These are phyloP conservation scores for Tinea semifulvella DNA, from an alignment of 2,888 invertebrate genomes.

Conservation along the genomic window DNA sequence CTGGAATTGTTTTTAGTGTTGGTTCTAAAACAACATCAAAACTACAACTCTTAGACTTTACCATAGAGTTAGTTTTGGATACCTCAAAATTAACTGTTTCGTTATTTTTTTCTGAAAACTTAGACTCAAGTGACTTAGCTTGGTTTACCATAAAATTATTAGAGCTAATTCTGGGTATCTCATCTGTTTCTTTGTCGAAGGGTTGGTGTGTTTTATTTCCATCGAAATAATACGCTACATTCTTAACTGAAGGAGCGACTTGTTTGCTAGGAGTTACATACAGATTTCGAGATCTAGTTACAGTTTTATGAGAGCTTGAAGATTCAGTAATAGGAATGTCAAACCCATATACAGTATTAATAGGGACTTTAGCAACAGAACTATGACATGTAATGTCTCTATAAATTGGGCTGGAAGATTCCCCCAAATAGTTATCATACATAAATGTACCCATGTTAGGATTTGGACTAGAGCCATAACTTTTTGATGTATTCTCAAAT, in stretches of 20 bases:
- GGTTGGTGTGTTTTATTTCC: slow-evolving; percentile 53
- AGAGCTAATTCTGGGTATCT: slow-evolving; percentile 67
- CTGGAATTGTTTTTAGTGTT: slow-evolving; percentile 54
- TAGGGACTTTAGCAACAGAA: slow-evolving; percentile 29
- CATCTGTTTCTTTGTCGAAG: slow-evolving; percentile 55
- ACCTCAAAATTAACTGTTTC: neutral
- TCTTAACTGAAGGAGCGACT: slow-evolving; percentile 44
- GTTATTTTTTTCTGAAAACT: neutral
- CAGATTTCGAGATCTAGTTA: slow-evolving; percentile 54
- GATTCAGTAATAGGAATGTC: slow-evolving; percentile 39
- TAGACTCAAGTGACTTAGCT: slow-evolving; percentile 17
- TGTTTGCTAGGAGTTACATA: slow-evolving; percentile 49
- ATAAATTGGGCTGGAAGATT: slow-evolving; percentile 32
- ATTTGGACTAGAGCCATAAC: slow-evolving; percentile 72
- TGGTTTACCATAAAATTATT: slow-evolving; percentile 60
- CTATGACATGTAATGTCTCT: neutral
- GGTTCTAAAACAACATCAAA: slow-evolving; percentile 62
- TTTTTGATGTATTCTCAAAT: slow-evolving; percentile 66
- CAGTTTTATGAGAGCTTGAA: slow-evolving; percentile 45
- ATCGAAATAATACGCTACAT: slow-evolving; percentile 62
- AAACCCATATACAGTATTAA: slow-evolving; percentile 47
- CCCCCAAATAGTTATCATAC: slow-evolving; percentile 53
- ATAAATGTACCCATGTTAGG: slow-evolving; percentile 63
- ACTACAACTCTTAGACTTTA: slow-evolving; percentile 61
- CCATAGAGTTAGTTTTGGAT: slow-evolving; percentile 32